Conservation (phyloP, 2,797 vertebrate species). For the Macroramphosus scolopax region DNA sequence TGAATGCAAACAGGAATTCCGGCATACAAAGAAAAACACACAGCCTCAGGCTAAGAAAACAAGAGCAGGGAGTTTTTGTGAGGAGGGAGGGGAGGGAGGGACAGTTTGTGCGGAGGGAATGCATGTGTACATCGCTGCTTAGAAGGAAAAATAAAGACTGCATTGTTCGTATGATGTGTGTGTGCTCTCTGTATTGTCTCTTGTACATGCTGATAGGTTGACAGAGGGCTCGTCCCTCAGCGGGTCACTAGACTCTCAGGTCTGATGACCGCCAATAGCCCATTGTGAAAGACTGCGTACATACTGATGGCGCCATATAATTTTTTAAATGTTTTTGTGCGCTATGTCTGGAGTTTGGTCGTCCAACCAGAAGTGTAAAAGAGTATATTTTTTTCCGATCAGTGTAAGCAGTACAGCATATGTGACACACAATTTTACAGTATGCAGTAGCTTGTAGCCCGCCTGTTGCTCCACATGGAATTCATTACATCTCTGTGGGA, state of each 20-base stretch:
- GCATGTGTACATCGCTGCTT: slow-evolving; percentile 45
- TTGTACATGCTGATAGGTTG: slow-evolving; percentile 11
- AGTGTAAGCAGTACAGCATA: no score
- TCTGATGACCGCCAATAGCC: slow-evolving; percentile 23
- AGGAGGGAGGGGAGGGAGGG: slow-evolving; percentile 28
- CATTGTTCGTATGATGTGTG: slow-evolving; percentile 38
- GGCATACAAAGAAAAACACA: slow-evolving; percentile 74
- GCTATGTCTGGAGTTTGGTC: slow-evolving; percentile 15
- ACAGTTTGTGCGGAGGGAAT: slow-evolving; percentile 35
- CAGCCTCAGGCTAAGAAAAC: slow-evolving; percentile 69
- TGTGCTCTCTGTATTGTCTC: no score
- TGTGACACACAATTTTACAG: background rate
- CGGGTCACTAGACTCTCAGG: slow-evolving; percentile 32
- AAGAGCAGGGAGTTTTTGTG: slow-evolving; percentile 58
- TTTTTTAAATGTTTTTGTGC: slow-evolving; percentile 17
- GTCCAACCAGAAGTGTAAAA: no score
- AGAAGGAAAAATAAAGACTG: slow-evolving; percentile 44
- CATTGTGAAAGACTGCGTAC: slow-evolving; percentile 8
- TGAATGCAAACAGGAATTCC: slow-evolving; percentile 80
- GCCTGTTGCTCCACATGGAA: slow-evolving; percentile 69
- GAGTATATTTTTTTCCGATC: no score
- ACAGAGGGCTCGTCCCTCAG: slow-evolving; percentile 29
- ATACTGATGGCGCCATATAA: slow-evolving; percentile 11
- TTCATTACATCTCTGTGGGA: slow-evolving; percentile 69
- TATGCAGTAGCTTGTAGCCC: slow-evolving; percentile 35